Base-by-base conservation (phyloP, 2,797 vertebrate genomes). In the Enteromius unitaeniatus region DNA sequence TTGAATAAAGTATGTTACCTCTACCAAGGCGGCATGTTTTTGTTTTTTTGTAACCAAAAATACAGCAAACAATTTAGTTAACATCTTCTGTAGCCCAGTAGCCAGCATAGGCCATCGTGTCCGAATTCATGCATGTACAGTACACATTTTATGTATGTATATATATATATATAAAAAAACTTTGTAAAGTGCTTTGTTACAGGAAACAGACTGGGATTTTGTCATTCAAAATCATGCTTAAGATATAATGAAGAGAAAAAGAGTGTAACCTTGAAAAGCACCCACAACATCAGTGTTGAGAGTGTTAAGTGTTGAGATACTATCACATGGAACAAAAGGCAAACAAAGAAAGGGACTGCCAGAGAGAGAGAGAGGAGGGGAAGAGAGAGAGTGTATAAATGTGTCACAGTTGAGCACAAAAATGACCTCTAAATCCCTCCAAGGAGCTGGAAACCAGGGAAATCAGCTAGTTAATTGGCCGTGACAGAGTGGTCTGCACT, bases 381-480 rank as follows among this genome's bases (percentile, higher is more conserved):
- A 51, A 49, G 40, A 47, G 84, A 10, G 62, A 55, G 51, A 78
- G 78, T 31, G 69, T 55, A 70, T 80, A 73, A 72, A 75, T 68
- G 78, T 81, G 78, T 81, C 88, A 91, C 79, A 88, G 53, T 47
- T 87, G 81, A 80, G 53, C 69, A 28, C 10, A 69, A 45, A 84
- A 78, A 76, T 79, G 79, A 58, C 80, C 82, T 90, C 86, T 82
- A 87, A 86, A 85, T 84, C 92, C 67, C 82, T 86, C 89, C 74
- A 86, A 10, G 70, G 78, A 81, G 26, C 55, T 77, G 84, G 65
- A 62, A 81, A 83, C 55, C 51, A 17, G 84, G 91, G 88, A 91
- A 94, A 92, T 93, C 87, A 93, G 92, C 89, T 28, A 77, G 83
- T 88, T 90, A 93, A 93, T 89, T 94, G 94, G 91, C 64, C 85